Conservation (phyloP, 37 sponge, comb jelly and placozoan species). For the Oopsacas minuta region DNA sequence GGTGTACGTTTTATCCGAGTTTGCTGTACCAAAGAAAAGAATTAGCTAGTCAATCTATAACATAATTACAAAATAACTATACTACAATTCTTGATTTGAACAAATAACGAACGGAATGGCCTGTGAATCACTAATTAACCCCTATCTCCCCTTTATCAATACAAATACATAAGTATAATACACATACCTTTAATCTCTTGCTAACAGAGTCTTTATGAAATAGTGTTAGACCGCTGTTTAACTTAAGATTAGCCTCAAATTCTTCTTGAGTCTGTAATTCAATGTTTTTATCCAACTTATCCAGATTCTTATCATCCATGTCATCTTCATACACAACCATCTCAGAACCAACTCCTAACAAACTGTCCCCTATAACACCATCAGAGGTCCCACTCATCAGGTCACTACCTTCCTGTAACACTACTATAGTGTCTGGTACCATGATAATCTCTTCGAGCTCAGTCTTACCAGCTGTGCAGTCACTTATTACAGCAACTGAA, state of each 20-base stretch:
- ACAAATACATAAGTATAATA: too few relatives aligned
- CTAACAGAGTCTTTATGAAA: neutral
- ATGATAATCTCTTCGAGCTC: neutral
- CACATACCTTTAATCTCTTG: neutral
- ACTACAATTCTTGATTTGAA: too few relatives aligned
- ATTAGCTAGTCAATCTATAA: too few relatives aligned
- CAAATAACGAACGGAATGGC: too few relatives aligned
- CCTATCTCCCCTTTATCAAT: too few relatives aligned
- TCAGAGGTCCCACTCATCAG: neutral
- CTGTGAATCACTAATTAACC: too few relatives aligned
- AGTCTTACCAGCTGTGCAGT: neutral
- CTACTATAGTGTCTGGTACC: neutral
- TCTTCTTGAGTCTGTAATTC: neutral
- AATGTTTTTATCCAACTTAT: slow-evolving; percentile 2
- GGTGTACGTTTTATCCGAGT: too few relatives aligned
- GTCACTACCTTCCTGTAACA: neutral
- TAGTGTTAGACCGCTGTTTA: neutral
- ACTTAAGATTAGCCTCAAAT: neutral
- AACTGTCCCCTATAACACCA: neutral
- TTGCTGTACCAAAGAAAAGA: too few relatives aligned
- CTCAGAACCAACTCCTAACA: neutral
- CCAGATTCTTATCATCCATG: neutral
- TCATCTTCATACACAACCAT: neutral
- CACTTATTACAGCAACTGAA: neutral
- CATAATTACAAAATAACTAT: too few relatives aligned